Conservation (phyloP, 2,888 invertebrate genomes). For the Phytoseiulus persimilis region DNA sequence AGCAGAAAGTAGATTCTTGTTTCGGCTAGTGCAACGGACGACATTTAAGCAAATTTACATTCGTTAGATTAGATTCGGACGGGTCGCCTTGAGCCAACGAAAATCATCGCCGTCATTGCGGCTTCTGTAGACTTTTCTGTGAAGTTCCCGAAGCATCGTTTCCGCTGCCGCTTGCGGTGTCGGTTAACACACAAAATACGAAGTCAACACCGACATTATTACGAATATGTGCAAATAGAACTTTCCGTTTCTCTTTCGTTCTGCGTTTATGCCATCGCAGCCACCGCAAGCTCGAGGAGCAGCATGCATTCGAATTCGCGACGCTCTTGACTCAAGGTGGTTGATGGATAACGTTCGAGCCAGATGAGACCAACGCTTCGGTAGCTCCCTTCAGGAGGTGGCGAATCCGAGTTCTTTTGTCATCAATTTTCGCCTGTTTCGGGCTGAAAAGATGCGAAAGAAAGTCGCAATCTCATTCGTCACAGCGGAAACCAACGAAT, state of each 20-base stretch:
- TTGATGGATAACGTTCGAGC: too few species aligned
- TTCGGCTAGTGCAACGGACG: background rate
- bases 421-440: background rate
- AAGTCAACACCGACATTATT: background rate
- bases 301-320: too few species aligned
- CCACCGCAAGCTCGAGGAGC: too few species aligned
- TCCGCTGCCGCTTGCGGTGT: background rate
- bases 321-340: too few species aligned
- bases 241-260: background rate
- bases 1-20: background rate
- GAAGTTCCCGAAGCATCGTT: background rate
- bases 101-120: background rate
- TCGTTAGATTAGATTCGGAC: background rate
- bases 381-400: too few species aligned
- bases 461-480: background rate
- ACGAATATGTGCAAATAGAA: background rate
- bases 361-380: too few species aligned
- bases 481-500: background rate
- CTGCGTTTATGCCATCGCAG: too few species aligned
- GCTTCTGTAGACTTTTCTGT: background rate
- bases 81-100: background rate
- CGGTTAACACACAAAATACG: background rate
- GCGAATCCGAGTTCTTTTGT: background rate
- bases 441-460: background rate
- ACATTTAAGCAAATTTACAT: background rate